Percentiles rank a stretch among this genome's conserved stretches.
Conservation (phyloP, 2,888 invertebrate genomes). For the Archips xylosteana region DNA sequence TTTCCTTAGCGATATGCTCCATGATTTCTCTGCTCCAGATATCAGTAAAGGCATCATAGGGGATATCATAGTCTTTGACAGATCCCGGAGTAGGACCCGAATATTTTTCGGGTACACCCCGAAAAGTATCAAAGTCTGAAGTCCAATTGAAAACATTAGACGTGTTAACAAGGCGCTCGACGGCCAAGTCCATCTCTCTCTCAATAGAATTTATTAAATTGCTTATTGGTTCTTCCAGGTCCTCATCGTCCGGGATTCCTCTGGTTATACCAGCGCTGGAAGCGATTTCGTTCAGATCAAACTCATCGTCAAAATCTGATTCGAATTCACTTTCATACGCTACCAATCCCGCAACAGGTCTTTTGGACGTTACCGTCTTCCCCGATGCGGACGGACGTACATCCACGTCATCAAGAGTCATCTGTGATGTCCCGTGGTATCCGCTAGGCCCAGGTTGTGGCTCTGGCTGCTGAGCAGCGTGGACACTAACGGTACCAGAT, state of each 20-base stretch:
- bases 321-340: constrained; percentile 25
- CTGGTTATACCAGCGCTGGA: constrained; percentile 9
- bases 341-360: not conserved
- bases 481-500: not conserved
- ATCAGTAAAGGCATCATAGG: not conserved
- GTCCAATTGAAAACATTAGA: not conserved
- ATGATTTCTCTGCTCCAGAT: not conserved
- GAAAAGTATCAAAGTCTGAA: constrained; percentile 44
- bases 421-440: not conserved
- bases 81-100: constrained; percentile 47
- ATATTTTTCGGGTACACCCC: constrained; percentile 45
- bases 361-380: constrained; percentile 31
- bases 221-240: constrained; percentile 41
- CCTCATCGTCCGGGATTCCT: constrained; percentile 45
- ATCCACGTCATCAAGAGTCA: not conserved
- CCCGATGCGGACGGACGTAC: not conserved
- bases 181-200: not conserved
- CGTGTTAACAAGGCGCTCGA: not conserved
- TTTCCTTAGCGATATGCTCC: not conserved
- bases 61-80: constrained; percentile 17
- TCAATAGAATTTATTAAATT: constrained; percentile 20
- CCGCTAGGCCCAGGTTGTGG: not conserved
- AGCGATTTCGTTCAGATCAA: constrained; percentile 27
- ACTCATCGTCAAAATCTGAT: constrained; percentile 42
- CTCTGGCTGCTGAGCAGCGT: not conserved